Evolutionary conservation across 2,797 vertebrate species (phyloP).

Genomic region (Anas georgica): DNA sequence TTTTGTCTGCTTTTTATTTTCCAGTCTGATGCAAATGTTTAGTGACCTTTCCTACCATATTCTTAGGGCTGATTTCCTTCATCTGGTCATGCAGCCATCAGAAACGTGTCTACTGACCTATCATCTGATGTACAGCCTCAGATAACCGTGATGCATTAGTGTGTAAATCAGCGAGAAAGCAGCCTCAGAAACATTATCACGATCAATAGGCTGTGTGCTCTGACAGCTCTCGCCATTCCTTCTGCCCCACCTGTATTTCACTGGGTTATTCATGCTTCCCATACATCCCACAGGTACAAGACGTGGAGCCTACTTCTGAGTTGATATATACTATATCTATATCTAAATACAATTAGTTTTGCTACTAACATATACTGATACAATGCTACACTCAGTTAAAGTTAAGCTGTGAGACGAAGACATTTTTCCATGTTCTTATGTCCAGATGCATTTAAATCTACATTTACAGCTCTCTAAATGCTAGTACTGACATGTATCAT

Average conservation of each 20-base stretch:
- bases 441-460: not conserved
- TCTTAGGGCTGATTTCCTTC: constrained; percentile 2
- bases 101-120: not conserved
- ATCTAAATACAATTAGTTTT: not conserved
- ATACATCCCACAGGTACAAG: too few relatives aligned
- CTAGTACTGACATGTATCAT: not conserved
- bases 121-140: not conserved
- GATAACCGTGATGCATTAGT: not conserved
- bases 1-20: not conserved
- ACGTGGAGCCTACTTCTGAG: not conserved
- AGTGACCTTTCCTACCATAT: not conserved
- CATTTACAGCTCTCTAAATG: not conserved
- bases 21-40: not conserved
- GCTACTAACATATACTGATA: not conserved
- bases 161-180: not conserved
- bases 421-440: not conserved
- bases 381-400: not conserved
- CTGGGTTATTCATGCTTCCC: not conserved
- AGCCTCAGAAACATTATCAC: not conserved
- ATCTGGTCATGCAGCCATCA: not conserved
- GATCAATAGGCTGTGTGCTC: not conserved
- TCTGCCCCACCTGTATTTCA: not conserved
- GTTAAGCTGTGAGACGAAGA: not conserved
- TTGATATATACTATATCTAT: too few relatives aligned
- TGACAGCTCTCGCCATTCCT: not conserved